Evolutionary conservation across 2,888 invertebrate species (phyloP).

Genomic region (Agrochola litura): DNA sequence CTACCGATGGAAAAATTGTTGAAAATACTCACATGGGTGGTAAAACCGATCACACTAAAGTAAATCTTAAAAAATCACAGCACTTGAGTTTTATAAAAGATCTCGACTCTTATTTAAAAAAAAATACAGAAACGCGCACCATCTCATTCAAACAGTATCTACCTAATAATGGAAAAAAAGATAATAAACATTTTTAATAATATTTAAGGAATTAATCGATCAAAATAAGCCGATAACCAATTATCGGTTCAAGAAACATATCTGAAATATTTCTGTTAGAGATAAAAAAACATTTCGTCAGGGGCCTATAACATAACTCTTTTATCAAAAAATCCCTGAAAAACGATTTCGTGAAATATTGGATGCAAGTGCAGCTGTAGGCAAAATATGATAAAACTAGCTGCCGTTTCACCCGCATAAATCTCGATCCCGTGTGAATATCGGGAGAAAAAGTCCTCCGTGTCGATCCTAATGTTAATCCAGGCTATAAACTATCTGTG

Average conservation of each 20-base stretch:
- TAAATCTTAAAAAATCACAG: constrained; percentile 8
- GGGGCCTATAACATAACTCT: too few relatives aligned
- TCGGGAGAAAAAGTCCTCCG: too few relatives aligned
- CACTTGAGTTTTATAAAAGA: constrained; percentile 2
- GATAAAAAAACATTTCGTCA: constrained; percentile 48
- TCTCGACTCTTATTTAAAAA: constrained; percentile 25
- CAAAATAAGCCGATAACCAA: constrained; percentile 63
- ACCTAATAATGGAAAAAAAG: constrained; percentile 25
- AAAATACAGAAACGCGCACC: constrained; percentile 32
- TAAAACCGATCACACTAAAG: constrained; percentile 1
- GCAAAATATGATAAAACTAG: background rate
- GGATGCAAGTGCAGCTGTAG: background rate
- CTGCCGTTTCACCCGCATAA: too few relatives aligned
- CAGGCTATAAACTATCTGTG: too few relatives aligned
- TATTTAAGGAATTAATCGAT: constrained; percentile 55
- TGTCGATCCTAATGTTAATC: too few relatives aligned
- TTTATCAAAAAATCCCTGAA: background rate
- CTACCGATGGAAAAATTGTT: background rate
- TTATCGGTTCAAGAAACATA: constrained; percentile 55
- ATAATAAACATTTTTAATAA: constrained; percentile 26
- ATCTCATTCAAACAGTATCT: constrained; percentile 25
- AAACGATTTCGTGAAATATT: background rate
- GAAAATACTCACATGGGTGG: constrained; percentile 31
- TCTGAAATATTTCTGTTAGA: constrained; percentile 54
- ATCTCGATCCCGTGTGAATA: too few relatives aligned